These are phyloP conservation scores for Rattus norvegicus DNA, from an alignment of 2,113 vertebrate genomes.

Conservation along the genomic window DNA sequence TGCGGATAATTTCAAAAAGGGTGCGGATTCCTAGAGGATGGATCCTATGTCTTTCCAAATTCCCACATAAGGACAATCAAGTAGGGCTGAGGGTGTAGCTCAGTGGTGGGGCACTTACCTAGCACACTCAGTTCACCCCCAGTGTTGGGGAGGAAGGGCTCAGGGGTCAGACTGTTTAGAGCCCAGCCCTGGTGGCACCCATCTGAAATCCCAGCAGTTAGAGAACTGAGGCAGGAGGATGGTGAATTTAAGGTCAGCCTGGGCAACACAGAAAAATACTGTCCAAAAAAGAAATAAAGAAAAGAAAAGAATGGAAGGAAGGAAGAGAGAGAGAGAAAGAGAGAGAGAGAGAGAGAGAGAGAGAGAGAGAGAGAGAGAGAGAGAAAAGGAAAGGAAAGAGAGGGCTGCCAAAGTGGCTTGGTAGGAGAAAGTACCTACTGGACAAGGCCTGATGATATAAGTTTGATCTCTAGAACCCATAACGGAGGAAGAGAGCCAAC, in stretches of 20 bases:
- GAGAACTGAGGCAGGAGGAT: neutral
- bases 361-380: too few relatives aligned
- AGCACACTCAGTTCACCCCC: neutral
- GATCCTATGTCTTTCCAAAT: neutral
- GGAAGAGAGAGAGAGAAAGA: too few relatives aligned
- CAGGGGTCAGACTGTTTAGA: neutral
- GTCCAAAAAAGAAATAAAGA: neutral
- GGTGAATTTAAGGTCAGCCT: neutral
- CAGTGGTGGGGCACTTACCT: neutral
- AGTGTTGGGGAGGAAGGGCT: neutral
- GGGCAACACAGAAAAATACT: too few relatives aligned
- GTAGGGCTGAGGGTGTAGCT: neutral
- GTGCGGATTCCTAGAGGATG: neutral
- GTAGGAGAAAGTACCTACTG: too few relatives aligned
- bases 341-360: too few relatives aligned
- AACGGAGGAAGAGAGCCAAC: neutral
- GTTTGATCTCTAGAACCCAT: neutral
- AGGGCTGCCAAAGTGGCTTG: neutral
- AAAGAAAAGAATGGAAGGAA: fast-evolving
- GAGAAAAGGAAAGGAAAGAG: neutral
- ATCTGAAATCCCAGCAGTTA: neutral
- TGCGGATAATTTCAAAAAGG: neutral
- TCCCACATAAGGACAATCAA: neutral
- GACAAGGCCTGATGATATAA: neutral
- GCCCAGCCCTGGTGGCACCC: neutral